Base-by-base conservation (phyloP, 2,888 invertebrate genomes). In the Notocelia uddmanniana region DNA sequence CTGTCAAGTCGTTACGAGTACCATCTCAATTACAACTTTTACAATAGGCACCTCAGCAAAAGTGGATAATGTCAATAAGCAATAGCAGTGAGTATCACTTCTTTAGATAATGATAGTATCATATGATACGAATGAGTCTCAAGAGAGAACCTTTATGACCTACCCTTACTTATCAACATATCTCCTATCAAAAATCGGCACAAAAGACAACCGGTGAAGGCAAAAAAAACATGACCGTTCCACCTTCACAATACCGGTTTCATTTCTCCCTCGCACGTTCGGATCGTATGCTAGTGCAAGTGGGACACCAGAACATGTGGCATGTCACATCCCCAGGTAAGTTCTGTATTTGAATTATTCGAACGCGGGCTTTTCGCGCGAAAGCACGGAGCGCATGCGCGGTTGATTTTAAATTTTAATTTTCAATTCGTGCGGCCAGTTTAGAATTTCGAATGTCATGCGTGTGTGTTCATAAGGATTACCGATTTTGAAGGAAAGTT, bases 321-420 rank as follows among this genome's bases (percentile, higher is more conserved):
- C 86, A 88, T 85, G 87, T 88, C 87, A 87, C 83, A 82, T 81
- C 87, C 88, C 88, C 92, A 92, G 91, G 92, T 92, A 88, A 85
- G 83, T 80, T 84, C 80, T 77, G 83, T 81, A 82, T 83, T 83
- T 81, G 80, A 86, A 85, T 82, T 91, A 93, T 91, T 93, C 90
- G 88, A 89, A 89, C 88, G 89, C 89, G 85, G 86, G 87, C 92
- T 88, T 90, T 89, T 85, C 91, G 92, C 93, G 91, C 88, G 90
- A 88, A 89, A 86, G 88, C 89, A 92, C 93, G 91, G 80, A 76
- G 82, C 79, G 80, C 82, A 78, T 84, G 83, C 85, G 86, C 85
- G 80, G 81, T 76, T 78, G 54, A 69, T 13, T 69, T 63, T 45
- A 8, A 13, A 48, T 50, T 60, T 66, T 66, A 54, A 55, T 60